Evolutionary conservation across 2,888 invertebrate species (phyloP), one percentile per base, ranked within the genome.

Genomic region (Ischnura elegans): DNA sequence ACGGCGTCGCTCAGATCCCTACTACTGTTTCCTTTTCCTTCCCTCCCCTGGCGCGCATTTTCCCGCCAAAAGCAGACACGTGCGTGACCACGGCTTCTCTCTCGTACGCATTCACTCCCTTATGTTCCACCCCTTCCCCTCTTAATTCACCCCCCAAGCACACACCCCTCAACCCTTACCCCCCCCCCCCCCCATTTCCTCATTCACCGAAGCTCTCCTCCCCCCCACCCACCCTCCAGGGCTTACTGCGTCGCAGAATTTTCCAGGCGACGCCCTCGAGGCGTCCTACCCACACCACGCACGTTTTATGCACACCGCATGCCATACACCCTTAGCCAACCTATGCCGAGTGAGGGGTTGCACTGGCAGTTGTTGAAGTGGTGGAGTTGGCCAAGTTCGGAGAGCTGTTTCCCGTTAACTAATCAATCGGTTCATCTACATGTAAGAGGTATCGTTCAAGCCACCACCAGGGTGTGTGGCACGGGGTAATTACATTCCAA

Each of bases 161-260:
- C 51, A 13, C 51, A 19, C 51, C 51, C 51, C 19, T 51, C 19
- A 51, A 51, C 51, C 51, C 51, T 51, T 47, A 5, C 13, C 19
- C 61, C n/a, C 6, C 61, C 61, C n/a, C 51, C 19, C 51, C 13
- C 51, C 19, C 51, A 10, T 1, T 51, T 19, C 51, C 61, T 25
- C n/a, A n/a, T n/a, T n/a, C n/a, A n/a, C n/a, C n/a, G n/a, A n/a
- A n/a, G n/a, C n/a, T n/a, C n/a, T n/a, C 61, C n/a, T 8, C n/a
- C 61, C 61, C n/a, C n/a, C 25, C 61, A 0, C n/a, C n/a, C n/a
- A 19, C 19, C 61, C 61, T 66, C 8, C 29, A 6, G 29, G 5
- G n/a, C 76, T 76, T 76, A 76, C 16, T 76, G 76, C 76, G 76
- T 76, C 76, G 76, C 76, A 76, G 16, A 76, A 76, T 36, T 76